Conservation (phyloP, 2,797 vertebrate genomes). For the Xerus rutilus region DNA sequence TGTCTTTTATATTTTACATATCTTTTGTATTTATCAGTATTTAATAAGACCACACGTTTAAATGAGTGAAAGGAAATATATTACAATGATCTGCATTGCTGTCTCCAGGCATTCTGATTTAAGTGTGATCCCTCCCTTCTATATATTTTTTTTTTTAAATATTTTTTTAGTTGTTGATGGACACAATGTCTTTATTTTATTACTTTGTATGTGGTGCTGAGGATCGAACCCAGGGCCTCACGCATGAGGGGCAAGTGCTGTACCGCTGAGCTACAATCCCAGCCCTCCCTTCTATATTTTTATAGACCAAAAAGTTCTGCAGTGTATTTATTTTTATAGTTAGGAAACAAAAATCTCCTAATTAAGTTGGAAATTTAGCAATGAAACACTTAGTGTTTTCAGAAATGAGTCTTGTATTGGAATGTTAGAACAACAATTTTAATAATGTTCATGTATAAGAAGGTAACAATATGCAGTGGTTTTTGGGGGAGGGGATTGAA, state of each 20-base stretch:
- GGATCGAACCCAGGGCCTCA: no score
- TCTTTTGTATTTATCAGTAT: slow-evolving; percentile 24
- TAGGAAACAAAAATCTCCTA: slow-evolving; percentile 14
- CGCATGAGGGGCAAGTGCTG: no score
- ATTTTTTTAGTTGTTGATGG: no score
- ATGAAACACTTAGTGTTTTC: slow-evolving; percentile 19
- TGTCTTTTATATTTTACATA: background rate
- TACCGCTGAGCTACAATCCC: no score
- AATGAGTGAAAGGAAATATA: background rate
- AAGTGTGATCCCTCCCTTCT: background rate
- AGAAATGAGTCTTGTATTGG: background rate
- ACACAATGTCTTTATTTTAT: no score
- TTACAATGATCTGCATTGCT: background rate
- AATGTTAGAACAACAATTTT: slow-evolving; percentile 23
- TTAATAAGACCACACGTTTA: background rate
- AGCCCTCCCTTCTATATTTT: slow-evolving; percentile 4
- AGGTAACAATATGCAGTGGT: background rate
- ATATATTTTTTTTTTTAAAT: background rate
- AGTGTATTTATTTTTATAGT: background rate
- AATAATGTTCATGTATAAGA: background rate
- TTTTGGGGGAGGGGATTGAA: no score
- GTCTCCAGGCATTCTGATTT: background rate
- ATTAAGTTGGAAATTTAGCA: slow-evolving; percentile 27
- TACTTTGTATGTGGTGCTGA: no score
- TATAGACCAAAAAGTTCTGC: background rate